Evolutionary conservation across 2,113 vertebrate genomes (phyloP).

Genomic region (Damaliscus lunatus): DNA sequence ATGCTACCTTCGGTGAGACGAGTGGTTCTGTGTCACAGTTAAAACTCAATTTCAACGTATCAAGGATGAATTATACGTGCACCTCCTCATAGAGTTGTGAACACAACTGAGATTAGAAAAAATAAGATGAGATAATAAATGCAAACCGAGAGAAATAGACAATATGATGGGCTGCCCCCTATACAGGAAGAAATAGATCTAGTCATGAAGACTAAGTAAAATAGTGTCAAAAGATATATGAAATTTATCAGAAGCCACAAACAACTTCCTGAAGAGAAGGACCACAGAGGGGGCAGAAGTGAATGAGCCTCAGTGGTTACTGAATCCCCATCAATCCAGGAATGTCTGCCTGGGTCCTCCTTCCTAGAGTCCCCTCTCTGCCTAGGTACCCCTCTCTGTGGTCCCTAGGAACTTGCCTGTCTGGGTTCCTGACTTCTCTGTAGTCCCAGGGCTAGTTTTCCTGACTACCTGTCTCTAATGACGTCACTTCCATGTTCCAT

Average conservation of each 20-base stretch:
- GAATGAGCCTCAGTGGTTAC: not conserved
- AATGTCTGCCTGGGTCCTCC: accelerated
- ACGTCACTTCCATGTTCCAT: not conserved
- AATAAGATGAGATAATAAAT: not conserved
- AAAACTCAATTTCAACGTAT: not conserved
- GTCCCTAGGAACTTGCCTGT: not conserved
- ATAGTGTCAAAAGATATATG: not conserved
- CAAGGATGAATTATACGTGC: not conserved
- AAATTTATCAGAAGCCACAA: not conserved
- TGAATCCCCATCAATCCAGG: accelerated
- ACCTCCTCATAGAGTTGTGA: not conserved
- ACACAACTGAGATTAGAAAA: not conserved
- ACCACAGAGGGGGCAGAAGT: too few species aligned
- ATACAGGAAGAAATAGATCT: not conserved
- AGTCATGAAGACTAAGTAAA: not conserved
- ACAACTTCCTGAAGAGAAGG: not conserved
- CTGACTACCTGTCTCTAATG: not conserved
- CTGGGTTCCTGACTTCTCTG: not conserved
- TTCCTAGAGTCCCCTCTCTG: not conserved
- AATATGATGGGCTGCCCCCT: not conserved
- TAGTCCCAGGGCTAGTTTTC: not conserved
- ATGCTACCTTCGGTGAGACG: not conserved
- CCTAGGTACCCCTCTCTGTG: not conserved
- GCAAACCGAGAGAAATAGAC: not conserved
- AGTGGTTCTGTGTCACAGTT: not conserved